Evolutionary conservation across 37 sponge, comb jelly and placozoan genomes (phyloP).

Genomic region (Ianthella basta): DNA sequence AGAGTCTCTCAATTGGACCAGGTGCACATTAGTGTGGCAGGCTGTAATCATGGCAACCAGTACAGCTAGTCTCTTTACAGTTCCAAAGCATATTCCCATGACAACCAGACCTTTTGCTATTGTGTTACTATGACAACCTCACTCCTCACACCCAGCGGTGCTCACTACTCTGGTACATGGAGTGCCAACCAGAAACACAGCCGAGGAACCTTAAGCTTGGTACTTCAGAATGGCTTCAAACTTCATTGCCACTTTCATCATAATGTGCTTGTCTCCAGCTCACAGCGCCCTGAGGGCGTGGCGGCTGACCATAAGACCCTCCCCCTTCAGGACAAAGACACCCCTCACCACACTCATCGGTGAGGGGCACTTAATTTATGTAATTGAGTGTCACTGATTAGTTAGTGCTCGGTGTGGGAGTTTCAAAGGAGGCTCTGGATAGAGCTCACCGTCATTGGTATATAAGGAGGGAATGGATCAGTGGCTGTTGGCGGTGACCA

Average conservation of each 20-base stretch:
- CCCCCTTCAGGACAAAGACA: conserved; percentile 49
- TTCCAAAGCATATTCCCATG: too few relatives aligned
- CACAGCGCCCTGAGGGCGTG: neutral
- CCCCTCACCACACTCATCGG: conserved; percentile 63
- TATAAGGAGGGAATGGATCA: too few relatives aligned
- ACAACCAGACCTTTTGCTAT: neutral
- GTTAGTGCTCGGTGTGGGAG: too few relatives aligned
- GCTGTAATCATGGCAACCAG: neutral
- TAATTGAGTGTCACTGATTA: too few relatives aligned
- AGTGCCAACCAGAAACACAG: conserved; percentile 76
- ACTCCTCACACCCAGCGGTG: conserved; percentile 59
- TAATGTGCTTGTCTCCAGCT: conserved; percentile 44
- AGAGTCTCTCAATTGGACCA: conserved; percentile 31
- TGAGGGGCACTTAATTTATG: too few relatives aligned
- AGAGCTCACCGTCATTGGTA: too few relatives aligned
- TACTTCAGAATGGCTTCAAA: conserved; percentile 65
- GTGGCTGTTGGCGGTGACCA: too few relatives aligned
- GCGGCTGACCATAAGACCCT: neutral
- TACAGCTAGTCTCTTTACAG: neutral
- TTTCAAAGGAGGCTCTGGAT: too few relatives aligned
- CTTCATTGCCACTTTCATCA: conserved; percentile 67
- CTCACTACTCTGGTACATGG: conserved; percentile 84
- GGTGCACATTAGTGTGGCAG: too few relatives aligned
- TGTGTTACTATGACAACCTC: neutral
- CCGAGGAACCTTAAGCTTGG: conserved; percentile 56